A percentile compares a stretch with the other conserved stretches of the same genome.
These are phyloP conservation scores for Nesidiocoris tenuis DNA, from an alignment of 2,888 invertebrate genomes.

Conservation along the genomic window DNA sequence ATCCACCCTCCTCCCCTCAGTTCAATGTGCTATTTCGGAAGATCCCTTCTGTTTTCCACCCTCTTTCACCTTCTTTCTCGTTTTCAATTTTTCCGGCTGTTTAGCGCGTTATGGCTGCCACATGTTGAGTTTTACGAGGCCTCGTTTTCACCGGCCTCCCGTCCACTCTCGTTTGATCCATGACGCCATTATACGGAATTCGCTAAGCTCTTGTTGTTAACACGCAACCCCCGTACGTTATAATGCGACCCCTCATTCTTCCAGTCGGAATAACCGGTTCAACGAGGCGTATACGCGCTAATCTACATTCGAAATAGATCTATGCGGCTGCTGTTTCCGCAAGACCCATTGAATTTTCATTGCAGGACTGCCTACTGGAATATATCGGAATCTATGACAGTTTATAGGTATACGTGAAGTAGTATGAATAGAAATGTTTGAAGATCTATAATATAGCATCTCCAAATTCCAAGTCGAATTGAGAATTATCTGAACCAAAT, in stretches of 20 bases:
- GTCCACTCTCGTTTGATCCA: slow-evolving; percentile 35
- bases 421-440: no score
- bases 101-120: slow-evolving; percentile 39
- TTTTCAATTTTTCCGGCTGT: slow-evolving; percentile 41
- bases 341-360: not conserved
- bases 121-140: slow-evolving; percentile 41
- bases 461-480: no score
- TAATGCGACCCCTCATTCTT: not conserved
- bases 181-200: slow-evolving; percentile 33
- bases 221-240: not conserved
- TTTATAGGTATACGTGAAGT: no score
- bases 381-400: no score
- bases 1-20: slow-evolving; percentile 10
- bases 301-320: slow-evolving; percentile 22
- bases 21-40: no score
- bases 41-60: slow-evolving; percentile 1
- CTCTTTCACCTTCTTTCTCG: not conserved
- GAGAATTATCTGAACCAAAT: no score
- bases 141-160: slow-evolving; percentile 1
- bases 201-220: slow-evolving; percentile 26
- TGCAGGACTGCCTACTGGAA: no score
- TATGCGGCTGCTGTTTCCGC: not conserved
- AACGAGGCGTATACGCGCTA: not conserved
- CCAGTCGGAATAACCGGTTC: not conserved
- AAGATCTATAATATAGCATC: no score